Evolutionary conservation across 2,113 vertebrate genomes (phyloP).

Genomic region (Phainopepla nitens): DNA sequence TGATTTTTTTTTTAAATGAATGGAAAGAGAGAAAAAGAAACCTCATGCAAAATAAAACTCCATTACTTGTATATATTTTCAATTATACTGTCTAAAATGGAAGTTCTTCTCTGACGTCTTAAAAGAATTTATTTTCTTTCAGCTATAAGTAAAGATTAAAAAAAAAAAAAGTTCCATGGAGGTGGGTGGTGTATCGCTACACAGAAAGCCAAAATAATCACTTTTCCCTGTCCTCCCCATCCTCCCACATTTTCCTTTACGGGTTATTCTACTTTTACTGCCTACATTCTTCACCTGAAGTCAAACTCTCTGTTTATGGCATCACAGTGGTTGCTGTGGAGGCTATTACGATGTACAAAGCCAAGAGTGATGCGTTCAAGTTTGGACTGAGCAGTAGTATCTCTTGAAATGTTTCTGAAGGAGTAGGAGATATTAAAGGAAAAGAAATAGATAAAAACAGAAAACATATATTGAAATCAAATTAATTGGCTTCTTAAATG

Average conservation of each 20-base stretch:
- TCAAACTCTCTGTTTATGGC: constrained; percentile 35
- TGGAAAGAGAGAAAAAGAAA: constrained; percentile 15
- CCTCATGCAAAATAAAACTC: not conserved
- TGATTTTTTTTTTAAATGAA: constrained; percentile 24
- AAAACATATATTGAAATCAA: not conserved
- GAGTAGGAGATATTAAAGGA: not conserved
- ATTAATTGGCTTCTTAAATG: not conserved
- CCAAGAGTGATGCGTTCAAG: constrained; percentile 2
- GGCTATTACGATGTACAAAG: not conserved
- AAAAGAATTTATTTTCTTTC: not conserved
- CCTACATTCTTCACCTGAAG: constrained; percentile 53
- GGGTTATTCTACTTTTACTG: constrained; percentile 16
- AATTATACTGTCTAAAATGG: not conserved
- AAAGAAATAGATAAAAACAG: too few species aligned
- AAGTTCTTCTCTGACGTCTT: not conserved
- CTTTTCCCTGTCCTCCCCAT: not conserved
- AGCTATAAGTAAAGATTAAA: not conserved
- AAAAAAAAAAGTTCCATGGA: not conserved
- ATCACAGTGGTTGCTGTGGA: constrained; percentile 35
- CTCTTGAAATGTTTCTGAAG: not conserved
- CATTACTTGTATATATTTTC: not conserved
- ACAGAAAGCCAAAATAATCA: constrained; percentile 15
- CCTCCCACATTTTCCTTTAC: constrained; percentile 32
- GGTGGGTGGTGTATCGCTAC: not conserved
- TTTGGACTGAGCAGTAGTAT: not conserved